Conservation (phyloP, 2,113 vertebrate species). For the Podilymbus podiceps region DNA sequence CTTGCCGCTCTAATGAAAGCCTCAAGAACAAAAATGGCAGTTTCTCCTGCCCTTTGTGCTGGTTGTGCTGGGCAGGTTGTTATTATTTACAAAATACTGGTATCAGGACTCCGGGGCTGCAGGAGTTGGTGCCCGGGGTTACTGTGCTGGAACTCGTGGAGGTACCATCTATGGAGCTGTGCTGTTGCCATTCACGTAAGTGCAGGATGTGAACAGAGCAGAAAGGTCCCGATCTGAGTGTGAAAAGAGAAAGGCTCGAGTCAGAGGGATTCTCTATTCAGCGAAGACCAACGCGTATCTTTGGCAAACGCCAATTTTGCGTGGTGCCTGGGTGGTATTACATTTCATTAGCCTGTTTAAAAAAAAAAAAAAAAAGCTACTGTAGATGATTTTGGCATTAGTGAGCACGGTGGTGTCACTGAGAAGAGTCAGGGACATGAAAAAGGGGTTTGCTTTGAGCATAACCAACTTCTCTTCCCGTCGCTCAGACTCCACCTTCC, state of each 20-base stretch:
- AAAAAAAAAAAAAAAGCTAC: background rate
- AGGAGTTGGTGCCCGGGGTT: accelerated
- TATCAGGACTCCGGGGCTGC: background rate
- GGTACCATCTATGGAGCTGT: background rate
- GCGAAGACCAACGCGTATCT: accelerated
- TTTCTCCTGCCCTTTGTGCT: background rate
- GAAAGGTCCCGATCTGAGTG: background rate
- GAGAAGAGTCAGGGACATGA: background rate
- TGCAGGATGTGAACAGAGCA: background rate
- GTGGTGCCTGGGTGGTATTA: accelerated
- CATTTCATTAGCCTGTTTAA: background rate
- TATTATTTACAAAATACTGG: background rate
- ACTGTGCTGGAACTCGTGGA: accelerated
- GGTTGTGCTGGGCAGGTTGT: background rate
- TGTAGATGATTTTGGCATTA: accelerated
- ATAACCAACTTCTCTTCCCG: background rate
- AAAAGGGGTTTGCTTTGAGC: background rate
- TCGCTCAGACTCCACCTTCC: constrained; percentile 90
- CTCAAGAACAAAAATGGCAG: background rate
- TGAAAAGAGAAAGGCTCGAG: background rate
- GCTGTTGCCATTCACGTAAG: accelerated
- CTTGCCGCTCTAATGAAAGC: background rate
- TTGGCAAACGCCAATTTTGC: background rate
- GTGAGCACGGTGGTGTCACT: accelerated
- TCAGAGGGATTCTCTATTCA: background rate